A percentile compares a stretch with the other conserved stretches of the same genome.
Conservation (phyloP, 2,888 invertebrate species). For the Geotrupes spiniger region DNA sequence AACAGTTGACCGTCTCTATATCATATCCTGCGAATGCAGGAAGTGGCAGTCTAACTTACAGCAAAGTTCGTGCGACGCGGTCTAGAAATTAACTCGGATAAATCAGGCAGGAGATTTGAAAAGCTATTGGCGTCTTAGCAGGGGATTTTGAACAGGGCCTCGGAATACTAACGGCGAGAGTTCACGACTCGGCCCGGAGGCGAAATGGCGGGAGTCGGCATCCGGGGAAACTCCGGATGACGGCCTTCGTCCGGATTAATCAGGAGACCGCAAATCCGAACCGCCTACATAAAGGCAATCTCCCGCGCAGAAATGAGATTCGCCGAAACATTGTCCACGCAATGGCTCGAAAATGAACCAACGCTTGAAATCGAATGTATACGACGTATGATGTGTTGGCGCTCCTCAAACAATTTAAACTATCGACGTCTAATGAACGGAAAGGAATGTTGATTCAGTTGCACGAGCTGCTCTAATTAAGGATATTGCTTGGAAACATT, state of each 20-base stretch:
- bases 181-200: slow-evolving; percentile 25
- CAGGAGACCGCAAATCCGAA: slow-evolving; percentile 48
- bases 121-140: slow-evolving; percentile 39
- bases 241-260: slow-evolving; percentile 37
- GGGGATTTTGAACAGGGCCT: slow-evolving; percentile 33
- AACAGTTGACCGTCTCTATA: too few species aligned
- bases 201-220: neutral
- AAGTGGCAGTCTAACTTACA: slow-evolving; percentile 16
- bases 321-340: slow-evolving; percentile 39
- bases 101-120: slow-evolving; percentile 42
- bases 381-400: too few species aligned
- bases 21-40: slow-evolving; percentile 14
- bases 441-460: too few species aligned
- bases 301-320: slow-evolving; percentile 37
- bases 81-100: slow-evolving; percentile 42
- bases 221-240: slow-evolving; percentile 31
- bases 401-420: too few species aligned
- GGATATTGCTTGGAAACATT: too few species aligned
- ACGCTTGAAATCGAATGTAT: too few species aligned
- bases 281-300: slow-evolving; percentile 44
- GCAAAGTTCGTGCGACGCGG: slow-evolving; percentile 13
- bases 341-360: slow-evolving; percentile 21
- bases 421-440: too few species aligned
- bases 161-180: slow-evolving; percentile 34
- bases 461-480: too few species aligned